Percentiles rank a stretch among this genome's conserved stretches.
These are phyloP conservation scores for Brachionus manjavacas DNA, from an alignment of 1,140 invertebrate species.

Conservation along the genomic window DNA sequence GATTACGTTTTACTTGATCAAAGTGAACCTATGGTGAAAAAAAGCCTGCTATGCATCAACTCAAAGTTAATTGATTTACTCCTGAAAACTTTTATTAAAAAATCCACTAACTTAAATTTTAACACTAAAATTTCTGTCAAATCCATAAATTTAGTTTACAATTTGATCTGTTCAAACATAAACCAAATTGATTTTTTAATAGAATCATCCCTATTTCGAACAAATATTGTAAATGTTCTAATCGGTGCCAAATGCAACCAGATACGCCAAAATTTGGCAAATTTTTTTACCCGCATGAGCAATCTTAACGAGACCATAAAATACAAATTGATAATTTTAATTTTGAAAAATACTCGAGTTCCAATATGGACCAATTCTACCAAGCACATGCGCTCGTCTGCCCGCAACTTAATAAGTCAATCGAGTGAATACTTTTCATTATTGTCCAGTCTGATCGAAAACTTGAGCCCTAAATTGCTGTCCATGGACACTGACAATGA, in stretches of 20 bases:
- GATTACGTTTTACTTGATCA: neutral
- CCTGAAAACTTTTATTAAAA: neutral
- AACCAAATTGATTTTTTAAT: neutral
- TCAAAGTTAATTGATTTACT: neutral
- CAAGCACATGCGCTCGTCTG: slow-evolving; percentile 55
- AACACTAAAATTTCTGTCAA: neutral
- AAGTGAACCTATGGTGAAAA: neutral
- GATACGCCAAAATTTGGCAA: neutral
- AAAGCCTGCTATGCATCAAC: neutral
- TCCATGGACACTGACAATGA: neutral
- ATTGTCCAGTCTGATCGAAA: slow-evolving; percentile 56
- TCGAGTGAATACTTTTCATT: slow-evolving; percentile 62
- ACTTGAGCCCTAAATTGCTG: neutral
- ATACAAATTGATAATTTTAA: neutral
- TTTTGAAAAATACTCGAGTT: slow-evolving; percentile 59
- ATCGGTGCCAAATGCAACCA: neutral
- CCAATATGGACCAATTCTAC: slow-evolving; percentile 61
- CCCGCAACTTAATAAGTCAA: slow-evolving; percentile 56
- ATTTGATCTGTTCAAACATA: neutral
- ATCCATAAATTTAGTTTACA: neutral
- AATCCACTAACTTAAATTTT: neutral
- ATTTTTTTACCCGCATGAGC: neutral
- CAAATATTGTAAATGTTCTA: slow-evolving; percentile 8
- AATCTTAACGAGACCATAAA: neutral
- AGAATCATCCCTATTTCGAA: neutral